Evolutionary conservation across 2,888 invertebrate genomes (phyloP).

Genomic region (Ommatoiulus sabulosus): DNA sequence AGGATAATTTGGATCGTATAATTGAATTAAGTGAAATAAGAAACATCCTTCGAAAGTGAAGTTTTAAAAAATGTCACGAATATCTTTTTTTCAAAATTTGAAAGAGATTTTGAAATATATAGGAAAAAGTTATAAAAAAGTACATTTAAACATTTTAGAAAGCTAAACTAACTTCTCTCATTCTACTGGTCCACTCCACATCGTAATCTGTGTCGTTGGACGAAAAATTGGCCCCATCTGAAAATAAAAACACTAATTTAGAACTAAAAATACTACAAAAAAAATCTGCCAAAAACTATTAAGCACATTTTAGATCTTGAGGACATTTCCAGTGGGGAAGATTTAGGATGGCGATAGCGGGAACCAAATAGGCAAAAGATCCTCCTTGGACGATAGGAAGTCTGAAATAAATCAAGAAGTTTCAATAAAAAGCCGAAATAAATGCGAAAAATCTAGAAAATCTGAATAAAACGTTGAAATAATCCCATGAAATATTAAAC

Average conservation of each 20-base stretch:
- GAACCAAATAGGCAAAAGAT: slow-evolving; percentile 83
- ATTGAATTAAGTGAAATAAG: no score
- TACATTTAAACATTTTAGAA: no score
- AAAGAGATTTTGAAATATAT: no score
- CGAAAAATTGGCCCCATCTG: neutral
- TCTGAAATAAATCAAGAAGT: slow-evolving; percentile 61
- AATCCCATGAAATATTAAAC: no score
- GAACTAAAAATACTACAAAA: neutral
- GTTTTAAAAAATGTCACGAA: no score
- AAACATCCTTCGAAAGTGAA: no score
- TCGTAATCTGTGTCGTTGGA: neutral
- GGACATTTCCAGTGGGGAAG: slow-evolving; percentile 82
- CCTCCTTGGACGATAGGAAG: slow-evolving; percentile 72
- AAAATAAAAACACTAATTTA: neutral
- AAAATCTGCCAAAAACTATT: neutral
- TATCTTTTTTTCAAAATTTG: no score
- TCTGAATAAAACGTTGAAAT: no score
- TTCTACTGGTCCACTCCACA: slow-evolving; percentile 76
- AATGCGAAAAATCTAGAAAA: no score
- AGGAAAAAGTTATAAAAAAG: no score
- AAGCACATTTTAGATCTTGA: neutral
- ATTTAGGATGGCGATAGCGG: slow-evolving; percentile 80
- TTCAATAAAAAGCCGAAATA: no score
- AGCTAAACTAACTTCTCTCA: slow-evolving; percentile 73
- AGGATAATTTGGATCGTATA: no score